These are phyloP conservation scores for Paramuricea clavata DNA, from an alignment of 92 coral and sea anemone genomes.

Conservation along the genomic window DNA sequence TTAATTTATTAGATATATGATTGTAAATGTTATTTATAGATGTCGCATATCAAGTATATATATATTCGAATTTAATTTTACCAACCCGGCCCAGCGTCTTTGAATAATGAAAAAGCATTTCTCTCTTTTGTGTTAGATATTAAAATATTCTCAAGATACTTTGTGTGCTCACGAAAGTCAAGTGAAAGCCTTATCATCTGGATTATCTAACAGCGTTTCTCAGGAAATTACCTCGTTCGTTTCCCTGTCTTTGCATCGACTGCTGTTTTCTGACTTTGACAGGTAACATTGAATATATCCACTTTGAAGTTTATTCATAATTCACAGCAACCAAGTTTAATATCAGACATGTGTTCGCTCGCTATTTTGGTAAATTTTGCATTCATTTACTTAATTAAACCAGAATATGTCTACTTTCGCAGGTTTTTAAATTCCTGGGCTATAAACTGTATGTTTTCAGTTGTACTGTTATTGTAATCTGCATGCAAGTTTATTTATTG, in stretches of 20 bases:
- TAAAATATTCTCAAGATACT: constrained; percentile 82
- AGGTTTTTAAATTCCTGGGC: too few species aligned
- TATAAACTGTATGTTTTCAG: too few species aligned
- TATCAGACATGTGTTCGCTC: too few species aligned
- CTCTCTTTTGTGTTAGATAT: constrained; percentile 53
- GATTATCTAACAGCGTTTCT: constrained; percentile 74
- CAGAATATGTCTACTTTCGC: not conserved
- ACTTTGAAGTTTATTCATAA: not conserved
- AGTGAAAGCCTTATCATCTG: constrained; percentile 79
- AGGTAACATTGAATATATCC: constrained; percentile 53
- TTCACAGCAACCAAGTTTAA: not conserved
- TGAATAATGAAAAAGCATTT: not conserved
- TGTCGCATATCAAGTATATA: too few species aligned
- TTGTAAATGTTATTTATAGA: too few species aligned
- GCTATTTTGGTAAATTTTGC: not conserved
- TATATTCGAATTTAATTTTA: too few species aligned
- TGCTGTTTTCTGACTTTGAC: constrained; percentile 74
- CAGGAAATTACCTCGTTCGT: constrained; percentile 87
- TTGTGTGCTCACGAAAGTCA: constrained; percentile 87
- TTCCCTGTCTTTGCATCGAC: constrained; percentile 79
- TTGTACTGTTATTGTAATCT: too few species aligned
- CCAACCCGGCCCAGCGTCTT: too few species aligned
- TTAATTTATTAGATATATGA: too few species aligned
- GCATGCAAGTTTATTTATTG: too few species aligned
- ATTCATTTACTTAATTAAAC: not conserved